Evolutionary conservation across 2,797 vertebrate genomes (phyloP).

Genomic region (Caiman crocodilus): DNA sequence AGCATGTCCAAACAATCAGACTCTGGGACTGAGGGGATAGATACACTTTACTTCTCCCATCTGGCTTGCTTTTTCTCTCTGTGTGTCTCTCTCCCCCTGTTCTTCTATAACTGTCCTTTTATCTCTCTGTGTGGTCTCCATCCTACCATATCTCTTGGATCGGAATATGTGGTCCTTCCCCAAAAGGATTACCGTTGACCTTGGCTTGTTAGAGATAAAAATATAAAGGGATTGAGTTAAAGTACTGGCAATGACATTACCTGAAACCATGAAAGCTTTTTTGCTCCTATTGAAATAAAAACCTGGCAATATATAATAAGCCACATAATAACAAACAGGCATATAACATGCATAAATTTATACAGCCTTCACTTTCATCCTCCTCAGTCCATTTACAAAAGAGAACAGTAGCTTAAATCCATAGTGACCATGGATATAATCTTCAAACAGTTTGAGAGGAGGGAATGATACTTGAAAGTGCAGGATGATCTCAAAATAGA

Average conservation of each 20-base stretch:
- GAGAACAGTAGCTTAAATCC: background rate
- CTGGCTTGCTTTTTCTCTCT: background rate
- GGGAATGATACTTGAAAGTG: background rate
- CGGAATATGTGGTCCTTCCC: background rate
- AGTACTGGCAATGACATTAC: background rate
- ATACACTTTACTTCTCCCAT: background rate
- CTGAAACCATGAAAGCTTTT: background rate
- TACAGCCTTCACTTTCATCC: accelerated
- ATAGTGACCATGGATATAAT: background rate
- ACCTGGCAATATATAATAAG: background rate
- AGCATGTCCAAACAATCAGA: background rate
- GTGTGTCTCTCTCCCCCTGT: background rate
- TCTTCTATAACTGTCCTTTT: background rate
- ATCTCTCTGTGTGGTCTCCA: background rate
- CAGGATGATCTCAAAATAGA: background rate
- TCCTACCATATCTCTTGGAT: background rate
- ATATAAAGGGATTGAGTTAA: background rate
- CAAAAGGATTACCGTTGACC: background rate
- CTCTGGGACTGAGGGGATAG: background rate
- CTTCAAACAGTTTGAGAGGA: background rate
- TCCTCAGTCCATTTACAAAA: background rate
- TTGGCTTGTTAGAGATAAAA: background rate
- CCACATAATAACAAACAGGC: background rate
- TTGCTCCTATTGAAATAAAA: background rate
- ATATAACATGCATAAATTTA: background rate